Conservation (phyloP, 35 echinoderm and acorn worm species). For the Apostichopus japonicus region DNA sequence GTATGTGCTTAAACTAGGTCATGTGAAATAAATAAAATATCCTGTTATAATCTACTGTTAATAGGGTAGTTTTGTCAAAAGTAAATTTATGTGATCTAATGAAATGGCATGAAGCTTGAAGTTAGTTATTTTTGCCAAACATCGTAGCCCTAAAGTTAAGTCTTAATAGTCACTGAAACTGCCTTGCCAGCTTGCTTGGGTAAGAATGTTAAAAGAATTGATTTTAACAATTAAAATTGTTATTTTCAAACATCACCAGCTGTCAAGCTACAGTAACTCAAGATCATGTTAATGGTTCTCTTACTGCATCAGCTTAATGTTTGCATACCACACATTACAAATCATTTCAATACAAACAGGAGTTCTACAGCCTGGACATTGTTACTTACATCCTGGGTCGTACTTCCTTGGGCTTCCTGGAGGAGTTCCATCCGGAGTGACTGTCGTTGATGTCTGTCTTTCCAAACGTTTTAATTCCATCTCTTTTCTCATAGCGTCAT, state of each 20-base stretch:
- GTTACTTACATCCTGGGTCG: neutral
- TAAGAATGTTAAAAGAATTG: too few relatives aligned
- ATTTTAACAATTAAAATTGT: too few relatives aligned
- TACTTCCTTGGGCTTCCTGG: conserved; percentile 42
- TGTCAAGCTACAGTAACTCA: too few relatives aligned
- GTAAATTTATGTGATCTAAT: neutral
- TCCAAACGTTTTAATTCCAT: conserved; percentile 36
- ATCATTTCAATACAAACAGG: neutral
- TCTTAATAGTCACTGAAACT: too few relatives aligned
- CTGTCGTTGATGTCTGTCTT: conserved; percentile 25
- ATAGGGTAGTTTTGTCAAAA: neutral
- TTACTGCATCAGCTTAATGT: too few relatives aligned
- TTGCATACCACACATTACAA: neutral
- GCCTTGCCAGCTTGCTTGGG: too few relatives aligned
- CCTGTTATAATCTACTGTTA: neutral
- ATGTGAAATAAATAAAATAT: neutral
- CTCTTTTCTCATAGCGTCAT: conserved; percentile 36
- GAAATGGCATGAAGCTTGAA: neutral
- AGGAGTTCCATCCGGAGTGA: conserved; percentile 30
- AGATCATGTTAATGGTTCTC: too few relatives aligned
- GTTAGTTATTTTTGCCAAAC: neutral
- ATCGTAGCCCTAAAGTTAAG: too few relatives aligned
- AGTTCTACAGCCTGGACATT: too few relatives aligned
- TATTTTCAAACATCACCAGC: too few relatives aligned
- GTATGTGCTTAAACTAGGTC: neutral